Evolutionary conservation across 2,888 invertebrate genomes (phyloP).

Genomic region (Tipula lateralis): DNA sequence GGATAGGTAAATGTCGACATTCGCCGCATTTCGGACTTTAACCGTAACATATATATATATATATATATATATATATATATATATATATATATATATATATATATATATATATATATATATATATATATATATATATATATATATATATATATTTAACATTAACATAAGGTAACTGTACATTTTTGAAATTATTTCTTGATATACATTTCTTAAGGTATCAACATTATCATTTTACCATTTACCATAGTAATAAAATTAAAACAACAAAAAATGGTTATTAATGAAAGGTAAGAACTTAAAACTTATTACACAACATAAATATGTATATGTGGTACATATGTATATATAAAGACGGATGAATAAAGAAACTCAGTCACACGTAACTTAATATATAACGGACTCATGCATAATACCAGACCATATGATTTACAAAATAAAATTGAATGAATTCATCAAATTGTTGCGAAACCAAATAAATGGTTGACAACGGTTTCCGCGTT

Average conservation of each 20-base stretch:
- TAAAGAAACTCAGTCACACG: slow-evolving; percentile 1
- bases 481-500: too few relatives aligned
- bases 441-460: not conserved
- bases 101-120: too few relatives aligned
- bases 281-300: not conserved
- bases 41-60: too few relatives aligned
- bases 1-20: too few relatives aligned
- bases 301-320: not conserved
- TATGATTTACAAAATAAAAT: not conserved
- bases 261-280: slow-evolving; percentile 19
- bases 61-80: too few relatives aligned
- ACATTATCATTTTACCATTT: not conserved
- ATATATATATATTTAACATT: too few relatives aligned
- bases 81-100: too few relatives aligned
- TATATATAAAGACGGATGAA: not conserved
- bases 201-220: not conserved
- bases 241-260: not conserved
- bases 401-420: not conserved
- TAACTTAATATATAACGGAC: slow-evolving; percentile 11
- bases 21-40: too few relatives aligned
- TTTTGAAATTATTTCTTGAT: not conserved
- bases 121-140: too few relatives aligned
- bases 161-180: not conserved
- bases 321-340: not conserved
- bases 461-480: not conserved